A percentile compares a stretch with the other conserved stretches of the same genome.
These are phyloP conservation scores for Silurus glanis DNA, from an alignment of 2,113 vertebrate genomes.

Conservation along the genomic window DNA sequence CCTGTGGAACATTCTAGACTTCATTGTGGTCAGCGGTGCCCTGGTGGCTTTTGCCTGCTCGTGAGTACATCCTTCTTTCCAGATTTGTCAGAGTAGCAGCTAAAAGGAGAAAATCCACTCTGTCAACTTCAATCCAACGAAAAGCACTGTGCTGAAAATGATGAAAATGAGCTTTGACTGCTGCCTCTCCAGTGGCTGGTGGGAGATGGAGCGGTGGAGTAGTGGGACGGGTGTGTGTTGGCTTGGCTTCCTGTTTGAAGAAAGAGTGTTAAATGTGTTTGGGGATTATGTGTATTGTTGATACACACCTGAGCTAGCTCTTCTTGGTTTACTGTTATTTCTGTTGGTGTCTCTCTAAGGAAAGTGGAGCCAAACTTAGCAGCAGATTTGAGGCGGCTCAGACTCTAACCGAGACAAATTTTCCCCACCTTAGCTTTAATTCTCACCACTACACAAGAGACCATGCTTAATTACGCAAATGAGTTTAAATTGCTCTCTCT, in stretches of 20 bases:
- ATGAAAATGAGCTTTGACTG: conserved; percentile 45
- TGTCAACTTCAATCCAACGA: conserved; percentile 44
- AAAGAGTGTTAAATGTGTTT: conserved; percentile 42
- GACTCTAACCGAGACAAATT: neutral
- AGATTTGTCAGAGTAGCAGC: conserved; percentile 23
- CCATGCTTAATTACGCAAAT: conserved; percentile 31
- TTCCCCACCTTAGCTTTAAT: conserved; percentile 13
- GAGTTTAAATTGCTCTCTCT: conserved; percentile 2
- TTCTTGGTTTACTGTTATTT: conserved; percentile 23
- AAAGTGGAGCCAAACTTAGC: conserved; percentile 22
- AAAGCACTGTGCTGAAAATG: conserved; percentile 42
- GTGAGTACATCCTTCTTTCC: conserved; percentile 76
- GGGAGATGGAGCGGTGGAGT: conserved; percentile 3
- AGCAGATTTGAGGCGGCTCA: neutral
- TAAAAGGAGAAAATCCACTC: conserved; percentile 21
- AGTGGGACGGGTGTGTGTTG: conserved; percentile 14
- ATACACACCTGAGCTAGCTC: conserved; percentile 27
- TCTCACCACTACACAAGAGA: conserved; percentile 8
- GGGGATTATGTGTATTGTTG: conserved; percentile 15
- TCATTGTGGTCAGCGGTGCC: conserved; percentile 98
- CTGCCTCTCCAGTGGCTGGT: conserved; percentile 28
- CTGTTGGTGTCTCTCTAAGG: conserved; percentile 15
- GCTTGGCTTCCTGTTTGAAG: conserved; percentile 11
- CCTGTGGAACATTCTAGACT: conserved; percentile 95
- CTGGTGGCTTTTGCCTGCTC: conserved; percentile 97